Evolutionary conservation across 2,797 vertebrate genomes (phyloP), one percentile per base, ranked within the genome.

Genomic region (Enteromius radiatus): DNA sequence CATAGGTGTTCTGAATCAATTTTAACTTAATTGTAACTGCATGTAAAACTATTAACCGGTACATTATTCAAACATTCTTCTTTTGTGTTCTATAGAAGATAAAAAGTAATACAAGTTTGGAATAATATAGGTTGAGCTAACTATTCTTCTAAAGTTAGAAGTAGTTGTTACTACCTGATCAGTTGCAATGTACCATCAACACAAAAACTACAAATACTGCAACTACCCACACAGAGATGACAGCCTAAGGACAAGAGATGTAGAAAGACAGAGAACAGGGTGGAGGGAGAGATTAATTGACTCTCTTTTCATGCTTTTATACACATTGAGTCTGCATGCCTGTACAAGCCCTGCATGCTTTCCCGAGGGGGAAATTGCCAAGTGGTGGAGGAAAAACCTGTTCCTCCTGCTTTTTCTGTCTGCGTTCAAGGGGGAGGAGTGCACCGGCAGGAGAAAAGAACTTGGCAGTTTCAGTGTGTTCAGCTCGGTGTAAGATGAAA

Each of bases 341-440:
- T 78, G 83, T 85, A 90, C 89, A 89, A 87, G 89, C 81, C 89
- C 79, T 80, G 78, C 75, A 88, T 84, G 84, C 76, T 86, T 87
- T 87, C 86, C 90, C 80, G 76, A 85, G 87, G 86, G 84, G 82
- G 61, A 77, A 78, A 85, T 89, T 36, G 70, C 41, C 59, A 70
- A 84, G 76, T 88, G 80, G 87, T 3, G 3, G 87, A 90, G 88
- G 90, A 87, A 88, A 93, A 95, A 95, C 94, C 93, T 91, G 95
- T 95, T 95, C 86, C 91, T 93, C 93, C 90, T 90, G 93, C 90
- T 94, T 91, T 86, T 89, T 87, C 87, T 86, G 83, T 86, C 76
- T 78, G 82, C 70, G 75, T 81, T 86, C 67, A 73, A 84, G 83
- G 69, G 84, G 82, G 86, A 63, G 85, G 76, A 11, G 70, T n/a